Base-by-base conservation (phyloP, 92 coral and sea anemone genomes). In the Zoanthus gigantus region DNA sequence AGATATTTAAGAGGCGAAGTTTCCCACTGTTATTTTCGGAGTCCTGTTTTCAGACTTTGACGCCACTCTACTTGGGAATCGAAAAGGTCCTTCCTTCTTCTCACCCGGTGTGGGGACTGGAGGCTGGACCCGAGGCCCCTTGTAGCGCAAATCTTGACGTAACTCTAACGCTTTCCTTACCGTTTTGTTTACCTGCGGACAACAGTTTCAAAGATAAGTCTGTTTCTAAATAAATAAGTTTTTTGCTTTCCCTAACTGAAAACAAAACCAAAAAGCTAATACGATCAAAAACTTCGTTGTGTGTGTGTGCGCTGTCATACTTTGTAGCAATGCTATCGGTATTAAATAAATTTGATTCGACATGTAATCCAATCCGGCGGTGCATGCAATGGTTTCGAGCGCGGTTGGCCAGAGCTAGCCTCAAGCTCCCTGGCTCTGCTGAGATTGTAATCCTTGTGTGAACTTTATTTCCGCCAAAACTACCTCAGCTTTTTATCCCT, bases 161-260 rank as follows among this genome's bases (percentile, higher is more conserved):
- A 94, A 86, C 54, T 94, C 93, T 34, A 97, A 88, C 28, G 99
- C 97, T 69, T 91, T 97, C 44, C 90, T 94, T 16, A 97, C 98
- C 15, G 72, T 83, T 46, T 92, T 88, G 16, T 98, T 90, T 23
- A 94, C 97, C 99, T 97, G 85, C 11, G 78, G 73, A 44, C 52
- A 69, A 1, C 3, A 23, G 5, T 23, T 9, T 12, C 16, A 31
- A 31, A 10, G 29, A 6, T 50, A 3, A 50, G 56, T 50, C 56
- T 7, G 10, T 1, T 50, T 50, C 0, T 50, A 2, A 7, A 11
- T 50, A 37, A 37, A 37, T 50, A 7, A 50, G 56, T 11, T 11
- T 50, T 50, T 50, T 50, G 56, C 12, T 50, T 3, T 7, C 56
- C 9, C 56, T 50, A 7, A 58, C 66, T 0, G 17, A 58, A 12